phyloP scores from a whole-genome alignment of 2,797 vertebrate genomes.

The Labeo calbasu region DNA sequence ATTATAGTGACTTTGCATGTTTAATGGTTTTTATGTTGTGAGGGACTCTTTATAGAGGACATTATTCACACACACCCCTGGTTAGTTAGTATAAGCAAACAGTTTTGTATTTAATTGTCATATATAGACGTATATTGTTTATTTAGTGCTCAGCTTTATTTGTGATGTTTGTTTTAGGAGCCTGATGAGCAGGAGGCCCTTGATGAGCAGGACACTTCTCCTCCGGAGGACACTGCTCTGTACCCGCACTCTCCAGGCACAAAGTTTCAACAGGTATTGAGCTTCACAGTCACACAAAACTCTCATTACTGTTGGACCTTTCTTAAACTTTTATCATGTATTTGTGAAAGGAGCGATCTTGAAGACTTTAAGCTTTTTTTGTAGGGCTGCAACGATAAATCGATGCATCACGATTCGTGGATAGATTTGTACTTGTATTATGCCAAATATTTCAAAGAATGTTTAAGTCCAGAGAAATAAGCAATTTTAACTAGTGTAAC shows the following conservation, averaged over 20 bases:
- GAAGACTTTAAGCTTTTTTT: background rate
- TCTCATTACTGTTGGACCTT: background rate
- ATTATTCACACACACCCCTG: background rate
- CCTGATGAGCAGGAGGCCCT: slow-evolving; percentile 97
- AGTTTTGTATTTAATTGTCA: background rate
- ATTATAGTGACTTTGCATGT: background rate
- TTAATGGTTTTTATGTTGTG: background rate
- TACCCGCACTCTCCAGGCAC: slow-evolving; percentile 97
- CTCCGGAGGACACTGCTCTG: slow-evolving; percentile 95
- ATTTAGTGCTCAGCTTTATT: background rate
- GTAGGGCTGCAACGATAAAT: no score
- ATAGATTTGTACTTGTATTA: no score
- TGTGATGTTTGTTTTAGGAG: slow-evolving; percentile 79
- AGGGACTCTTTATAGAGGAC: background rate
- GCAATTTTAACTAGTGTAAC: no score
- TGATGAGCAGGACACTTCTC: slow-evolving; percentile 98
- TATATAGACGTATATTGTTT: background rate
- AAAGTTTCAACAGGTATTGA: slow-evolving; percentile 93
- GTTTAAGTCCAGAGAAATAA: no score
- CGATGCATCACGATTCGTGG: no score
- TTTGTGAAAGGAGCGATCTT: background rate
- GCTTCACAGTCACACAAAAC: background rate
- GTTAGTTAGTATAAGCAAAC: background rate
- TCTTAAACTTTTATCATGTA: background rate
- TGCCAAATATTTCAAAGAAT: no score